Evolutionary conservation across 2,113 vertebrate species (phyloP), one percentile per base, ranked within the genome.

Genomic region (Charina bottae): DNA sequence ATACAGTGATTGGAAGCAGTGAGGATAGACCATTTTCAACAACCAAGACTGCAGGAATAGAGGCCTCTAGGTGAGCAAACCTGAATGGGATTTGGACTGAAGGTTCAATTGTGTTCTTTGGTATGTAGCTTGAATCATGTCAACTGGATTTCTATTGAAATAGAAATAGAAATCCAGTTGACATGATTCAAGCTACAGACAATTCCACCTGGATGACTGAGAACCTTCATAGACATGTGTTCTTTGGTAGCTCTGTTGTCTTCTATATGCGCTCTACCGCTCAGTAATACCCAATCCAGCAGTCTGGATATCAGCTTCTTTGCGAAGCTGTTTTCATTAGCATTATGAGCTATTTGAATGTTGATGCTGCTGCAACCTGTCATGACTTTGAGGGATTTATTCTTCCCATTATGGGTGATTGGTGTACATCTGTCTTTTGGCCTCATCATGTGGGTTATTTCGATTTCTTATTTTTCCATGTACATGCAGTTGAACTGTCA

Each of bases 371-470:
- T n/a, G 54, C 89, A 89, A 91, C 93, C 96, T 94, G 95, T 84
- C 90, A 94, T 54, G 60, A 21, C 42, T 89, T 83, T 53, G 91
- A 92, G 60, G 90, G 90, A 93, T 93, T 95, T 96, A 96, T 95
- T 94, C 85, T 4, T 23, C 58, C 24, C 89, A 94, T 96, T 94
- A 95, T 92, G 94, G 83, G 93, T 94, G 87, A 93, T 89, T 3
- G 54, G 1, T 91, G 85, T 92, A 92, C 94, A 95, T 94, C 85
- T 85, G 59, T 93, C 72, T 87, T 91, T 94, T 93, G 95, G 96
- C 95, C 96, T 94, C 94, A 93, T 96, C 96, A 97, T 91, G 90
- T 53, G 10, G 60, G 93, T 88, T 94, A 90, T 83, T 93, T 26
- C 56, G 89, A 68, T 93, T 90, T 94, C 90, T 94, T 89, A 94